Conservation (phyloP, 2,797 vertebrate species). For the Anabacerthia variegaticeps region DNA sequence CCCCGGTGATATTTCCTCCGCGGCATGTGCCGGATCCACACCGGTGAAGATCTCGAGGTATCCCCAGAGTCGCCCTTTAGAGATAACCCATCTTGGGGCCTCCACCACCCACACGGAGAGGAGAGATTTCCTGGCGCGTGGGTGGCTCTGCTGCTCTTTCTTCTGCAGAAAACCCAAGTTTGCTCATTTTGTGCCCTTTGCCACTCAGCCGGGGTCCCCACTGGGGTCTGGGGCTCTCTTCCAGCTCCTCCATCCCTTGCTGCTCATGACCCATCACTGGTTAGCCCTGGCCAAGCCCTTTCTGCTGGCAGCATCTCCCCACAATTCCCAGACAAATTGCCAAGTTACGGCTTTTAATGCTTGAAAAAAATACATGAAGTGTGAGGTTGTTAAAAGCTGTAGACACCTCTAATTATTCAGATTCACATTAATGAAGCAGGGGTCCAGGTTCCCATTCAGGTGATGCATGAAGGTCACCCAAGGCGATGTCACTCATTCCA, state of each 20-base stretch:
- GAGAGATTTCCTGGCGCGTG: slow-evolving; percentile 79
- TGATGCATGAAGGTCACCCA: not conserved
- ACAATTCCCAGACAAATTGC: rapidly evolving
- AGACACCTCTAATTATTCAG: not conserved
- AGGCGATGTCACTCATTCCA: rapidly evolving
- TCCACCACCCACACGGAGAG: slow-evolving; percentile 75
- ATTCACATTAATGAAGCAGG: rapidly evolving
- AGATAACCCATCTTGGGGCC: slow-evolving; percentile 77
- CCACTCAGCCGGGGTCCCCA: not conserved
- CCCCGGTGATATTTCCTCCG: slow-evolving; percentile 62
- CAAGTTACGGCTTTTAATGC: not conserved
- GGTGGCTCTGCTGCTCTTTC: slow-evolving; percentile 70
- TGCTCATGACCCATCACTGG: not conserved
- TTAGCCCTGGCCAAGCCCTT: rapidly evolving
- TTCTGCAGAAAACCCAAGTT: slow-evolving; percentile 66
- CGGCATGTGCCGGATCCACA: slow-evolving; percentile 71
- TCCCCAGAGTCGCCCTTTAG: slow-evolving; percentile 84
- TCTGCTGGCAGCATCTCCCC: not conserved
- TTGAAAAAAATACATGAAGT: not conserved
- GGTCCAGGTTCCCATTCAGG: not conserved
- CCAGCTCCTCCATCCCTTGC: not conserved
- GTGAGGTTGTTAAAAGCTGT: not conserved
- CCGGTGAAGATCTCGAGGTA: slow-evolving; percentile 80
- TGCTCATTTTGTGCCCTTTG: not conserved
- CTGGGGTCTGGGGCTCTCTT: not conserved